Evolutionary conservation across 1,140 invertebrate species (phyloP).

Genomic region (Drosophila malerkotliana): DNA sequence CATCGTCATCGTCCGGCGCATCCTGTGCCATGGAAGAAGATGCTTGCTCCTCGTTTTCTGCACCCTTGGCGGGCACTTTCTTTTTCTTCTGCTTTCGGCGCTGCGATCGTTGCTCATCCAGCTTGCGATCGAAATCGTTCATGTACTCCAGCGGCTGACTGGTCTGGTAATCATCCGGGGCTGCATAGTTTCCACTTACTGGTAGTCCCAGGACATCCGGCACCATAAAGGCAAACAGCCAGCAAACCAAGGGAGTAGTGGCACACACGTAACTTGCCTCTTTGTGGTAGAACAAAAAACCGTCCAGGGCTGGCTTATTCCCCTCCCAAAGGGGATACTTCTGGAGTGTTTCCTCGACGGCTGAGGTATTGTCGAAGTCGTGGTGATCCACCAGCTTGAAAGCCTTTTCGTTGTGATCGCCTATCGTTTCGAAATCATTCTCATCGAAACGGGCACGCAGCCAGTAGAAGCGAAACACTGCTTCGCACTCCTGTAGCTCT

Average conservation of each 20-base stretch:
- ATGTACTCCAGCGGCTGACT: constrained; percentile 84
- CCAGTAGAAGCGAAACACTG: constrained; percentile 73
- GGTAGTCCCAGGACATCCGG: constrained; percentile 88
- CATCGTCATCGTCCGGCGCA: constrained; percentile 20
- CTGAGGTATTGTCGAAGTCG: constrained; percentile 62
- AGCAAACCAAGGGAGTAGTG: constrained; percentile 92
- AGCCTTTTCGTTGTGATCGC: constrained; percentile 51
- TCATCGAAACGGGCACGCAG: constrained; percentile 68
- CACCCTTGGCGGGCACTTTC: background rate
- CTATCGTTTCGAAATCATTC: constrained; percentile 27
- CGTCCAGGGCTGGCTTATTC: constrained; percentile 87
- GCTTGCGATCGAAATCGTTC: constrained; percentile 84
- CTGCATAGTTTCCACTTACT: constrained; percentile 84
- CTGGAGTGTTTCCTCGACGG: constrained; percentile 51
- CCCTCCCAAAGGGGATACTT: constrained; percentile 66
- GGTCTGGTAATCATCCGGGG: constrained; percentile 84
- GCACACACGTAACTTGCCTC: constrained; percentile 91
- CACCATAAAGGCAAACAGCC: constrained; percentile 95
- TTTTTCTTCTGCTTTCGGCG: constrained; percentile 5
- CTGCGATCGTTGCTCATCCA: constrained; percentile 23
- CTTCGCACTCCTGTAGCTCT: constrained; percentile 91
- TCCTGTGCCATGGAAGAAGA: background rate
- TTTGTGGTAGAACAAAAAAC: constrained; percentile 93
- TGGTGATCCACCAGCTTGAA: constrained; percentile 55
- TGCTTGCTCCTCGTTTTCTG: constrained; percentile 21